Evolutionary conservation across 1,140 invertebrate genomes (phyloP), one percentile per base, ranked within the genome.

Genomic region (Papilio polyxenes): DNA sequence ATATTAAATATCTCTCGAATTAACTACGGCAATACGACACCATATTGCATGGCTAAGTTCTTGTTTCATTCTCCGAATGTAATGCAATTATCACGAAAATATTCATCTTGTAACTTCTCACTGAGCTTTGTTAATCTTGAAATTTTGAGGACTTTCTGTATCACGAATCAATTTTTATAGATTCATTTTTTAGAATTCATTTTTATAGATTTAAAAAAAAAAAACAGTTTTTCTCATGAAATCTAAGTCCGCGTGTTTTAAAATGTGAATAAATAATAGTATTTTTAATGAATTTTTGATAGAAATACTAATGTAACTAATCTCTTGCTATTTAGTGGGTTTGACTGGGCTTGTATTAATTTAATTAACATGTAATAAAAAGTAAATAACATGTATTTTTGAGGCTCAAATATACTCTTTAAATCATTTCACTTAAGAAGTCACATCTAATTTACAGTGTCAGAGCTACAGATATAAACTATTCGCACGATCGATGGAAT

Each of bases 11-110:
- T 20, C 20, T 59, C 6, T 20, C n/a, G 17, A 20, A 20, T 20
- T 59, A 59, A 59, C 56, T 20, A 59, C n/a, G 56, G 56, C 56
- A 59, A 59, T 59, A 59, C 51, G 51, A 53, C 56, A 20, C n/a
- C 56, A 59, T 59, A 20, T 59, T 59, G 56, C 56, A 59, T 59
- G 56, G n/a, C 56, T 44, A 7, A 59, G 56, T 59, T 59, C 17
- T 59, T 6, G 17, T 17, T 59, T 59, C n/a, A 8, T 9, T 20
- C 17, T 59, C 15, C 13, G 56, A 59, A n/a, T 15, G 51, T 53
- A 53, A 13, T 20, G 17, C 8, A 59, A 59, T 59, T 20, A 59
- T 59, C 56, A 10, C 56, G 56, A n/a, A 8, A 59, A 59, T 53
- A 44, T 44, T 44, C 7, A 44, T 59, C 56, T n/a, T 59, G n/a